phyloP scores from a whole-genome alignment of 92 coral and sea anemone species.

The Diadumene lineata region DNA sequence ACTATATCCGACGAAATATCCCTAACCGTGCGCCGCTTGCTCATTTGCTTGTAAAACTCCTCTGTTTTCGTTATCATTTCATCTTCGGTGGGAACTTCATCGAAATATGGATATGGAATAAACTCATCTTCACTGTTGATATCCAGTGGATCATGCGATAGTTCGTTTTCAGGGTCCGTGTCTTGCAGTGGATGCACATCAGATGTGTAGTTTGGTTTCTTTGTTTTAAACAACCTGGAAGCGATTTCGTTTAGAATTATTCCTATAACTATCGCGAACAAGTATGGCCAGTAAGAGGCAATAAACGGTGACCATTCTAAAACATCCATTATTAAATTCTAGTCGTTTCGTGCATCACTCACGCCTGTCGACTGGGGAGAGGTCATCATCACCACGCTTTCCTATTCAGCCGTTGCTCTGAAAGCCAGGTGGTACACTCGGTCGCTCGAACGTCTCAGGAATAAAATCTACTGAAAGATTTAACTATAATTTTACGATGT shows the following conservation, averaged over 20 bases:
- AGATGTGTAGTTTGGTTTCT: slow-evolving; percentile 23
- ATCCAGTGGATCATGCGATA: slow-evolving; percentile 23
- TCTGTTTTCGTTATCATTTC: slow-evolving; percentile 69
- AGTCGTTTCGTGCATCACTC: too few species aligned
- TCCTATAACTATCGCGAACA: slow-evolving; percentile 49
- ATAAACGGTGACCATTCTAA: slow-evolving; percentile 75
- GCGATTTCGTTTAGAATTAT: slow-evolving; percentile 43
- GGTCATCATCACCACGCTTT: too few species aligned
- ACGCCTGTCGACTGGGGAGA: too few species aligned
- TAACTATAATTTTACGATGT: too few species aligned
- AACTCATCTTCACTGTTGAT: slow-evolving; percentile 14
- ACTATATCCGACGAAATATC: slow-evolving; percentile 63
- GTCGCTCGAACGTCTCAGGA: too few species aligned
- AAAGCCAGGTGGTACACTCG: too few species aligned
- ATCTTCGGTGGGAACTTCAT: slow-evolving; percentile 50
- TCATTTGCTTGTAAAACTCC: slow-evolving; percentile 80
- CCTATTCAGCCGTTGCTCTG: too few species aligned
- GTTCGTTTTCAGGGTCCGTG: slow-evolving; percentile 4
- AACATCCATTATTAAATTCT: slow-evolving; percentile 70
- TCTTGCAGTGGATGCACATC: slow-evolving; percentile 74
- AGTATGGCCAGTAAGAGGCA: slow-evolving; percentile 72
- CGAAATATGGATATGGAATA: slow-evolving; percentile 72
- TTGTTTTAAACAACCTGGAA: slow-evolving; percentile 15
- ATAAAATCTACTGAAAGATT: too few species aligned
- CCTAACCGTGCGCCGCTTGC: slow-evolving; percentile 81